phyloP scores from a whole-genome alignment of 2,888 invertebrate species.

The Piscicola geometra region DNA sequence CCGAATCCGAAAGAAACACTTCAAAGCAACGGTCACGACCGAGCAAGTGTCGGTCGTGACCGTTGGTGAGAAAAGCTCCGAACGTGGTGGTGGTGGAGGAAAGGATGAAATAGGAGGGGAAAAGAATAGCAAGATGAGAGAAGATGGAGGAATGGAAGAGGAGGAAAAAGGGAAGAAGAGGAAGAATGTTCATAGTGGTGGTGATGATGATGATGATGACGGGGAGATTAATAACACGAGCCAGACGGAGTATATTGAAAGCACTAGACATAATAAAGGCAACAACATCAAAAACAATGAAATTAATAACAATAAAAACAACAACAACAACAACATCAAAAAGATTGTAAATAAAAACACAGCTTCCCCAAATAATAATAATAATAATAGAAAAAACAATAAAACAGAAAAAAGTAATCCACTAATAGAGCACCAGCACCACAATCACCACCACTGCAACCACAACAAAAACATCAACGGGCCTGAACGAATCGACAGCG shows the following conservation, averaged over 20 bases:
- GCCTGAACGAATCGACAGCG: too few relatives aligned
- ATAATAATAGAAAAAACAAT: too few relatives aligned
- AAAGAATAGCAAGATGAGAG: neutral
- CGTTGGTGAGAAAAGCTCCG: too few relatives aligned
- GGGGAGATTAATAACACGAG: neutral
- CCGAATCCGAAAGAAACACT: conserved; percentile 65
- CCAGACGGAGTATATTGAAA: neutral
- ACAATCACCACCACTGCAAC: too few relatives aligned
- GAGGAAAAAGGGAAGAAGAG: neutral
- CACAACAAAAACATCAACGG: too few relatives aligned
- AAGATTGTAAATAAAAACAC: too few relatives aligned
- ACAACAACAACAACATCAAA: too few relatives aligned
- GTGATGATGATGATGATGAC: neutral
- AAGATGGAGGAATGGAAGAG: neutral
- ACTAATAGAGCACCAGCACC: too few relatives aligned
- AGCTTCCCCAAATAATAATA: too few relatives aligned
- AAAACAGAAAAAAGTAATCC: too few relatives aligned
- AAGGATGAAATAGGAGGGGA: too few relatives aligned
- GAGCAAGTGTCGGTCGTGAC: neutral
- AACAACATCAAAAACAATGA: neutral
- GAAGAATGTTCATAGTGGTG: neutral
- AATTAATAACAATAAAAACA: neutral
- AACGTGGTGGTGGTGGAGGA: too few relatives aligned
- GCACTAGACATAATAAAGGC: neutral
- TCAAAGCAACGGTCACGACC: conserved; percentile 36